These are phyloP conservation scores for Arion vulgaris DNA, from an alignment of 1,140 invertebrate genomes.

Conservation along the genomic window DNA sequence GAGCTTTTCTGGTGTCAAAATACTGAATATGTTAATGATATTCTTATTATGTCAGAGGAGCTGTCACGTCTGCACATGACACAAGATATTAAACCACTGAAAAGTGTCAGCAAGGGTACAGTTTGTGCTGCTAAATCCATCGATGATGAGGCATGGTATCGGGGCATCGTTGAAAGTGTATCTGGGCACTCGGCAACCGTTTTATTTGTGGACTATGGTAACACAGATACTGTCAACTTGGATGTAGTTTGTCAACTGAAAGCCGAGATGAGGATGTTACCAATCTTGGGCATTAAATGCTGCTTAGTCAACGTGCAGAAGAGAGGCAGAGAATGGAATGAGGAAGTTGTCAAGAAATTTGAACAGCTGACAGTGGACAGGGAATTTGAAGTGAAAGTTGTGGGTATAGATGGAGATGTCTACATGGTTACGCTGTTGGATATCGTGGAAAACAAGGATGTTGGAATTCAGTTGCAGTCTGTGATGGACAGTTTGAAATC, in stretches of 20 bases:
- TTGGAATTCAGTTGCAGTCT: conserved; percentile 5
- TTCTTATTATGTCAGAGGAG: conserved; percentile 72
- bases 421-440: conserved; percentile 47
- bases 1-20: conserved; percentile 74
- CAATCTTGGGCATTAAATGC: conserved; percentile 60
- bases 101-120: conserved; percentile 51
- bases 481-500: not conserved
- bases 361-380: conserved; percentile 57
- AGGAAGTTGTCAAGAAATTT: conserved; percentile 52
- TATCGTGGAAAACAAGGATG: conserved; percentile 28
- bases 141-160: conserved; percentile 83
- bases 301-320: conserved; percentile 42
- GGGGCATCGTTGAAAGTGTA: conserved; percentile 81
- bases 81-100: conserved; percentile 23
- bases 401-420: conserved; percentile 6
- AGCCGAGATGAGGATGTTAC: conserved; percentile 72
- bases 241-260: conserved; percentile 51
- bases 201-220: conserved; percentile 83
- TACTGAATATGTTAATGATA: conserved; percentile 50
- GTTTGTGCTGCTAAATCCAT: conserved; percentile 82
- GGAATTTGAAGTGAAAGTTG: conserved; percentile 36
- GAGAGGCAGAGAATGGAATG: conserved; percentile 46
- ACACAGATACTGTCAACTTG: conserved; percentile 53
- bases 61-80: conserved; percentile 47
- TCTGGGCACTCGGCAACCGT: conserved; percentile 77